Evolutionary conservation across 1,140 invertebrate species (phyloP).

Genomic region (Calephelis virginiensis): DNA sequence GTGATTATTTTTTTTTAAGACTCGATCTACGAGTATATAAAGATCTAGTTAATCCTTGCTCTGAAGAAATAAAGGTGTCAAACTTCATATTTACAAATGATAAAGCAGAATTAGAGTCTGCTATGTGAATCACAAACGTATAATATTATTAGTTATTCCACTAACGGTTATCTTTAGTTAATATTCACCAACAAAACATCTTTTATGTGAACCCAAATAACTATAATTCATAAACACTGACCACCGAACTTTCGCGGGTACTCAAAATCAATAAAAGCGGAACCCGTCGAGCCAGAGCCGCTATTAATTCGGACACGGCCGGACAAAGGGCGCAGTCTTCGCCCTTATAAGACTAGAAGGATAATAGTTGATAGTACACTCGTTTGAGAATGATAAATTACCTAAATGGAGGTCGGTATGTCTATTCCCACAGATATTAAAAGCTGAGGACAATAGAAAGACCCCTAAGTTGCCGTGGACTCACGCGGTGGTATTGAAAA

Average conservation of each 20-base stretch:
- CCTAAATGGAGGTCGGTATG: slow-evolving; percentile 71
- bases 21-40: no score
- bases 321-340: slow-evolving; percentile 49
- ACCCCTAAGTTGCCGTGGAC: slow-evolving; percentile 52
- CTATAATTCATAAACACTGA: slow-evolving; percentile 63
- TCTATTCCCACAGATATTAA: slow-evolving; percentile 78
- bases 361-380: slow-evolving; percentile 58
- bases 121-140: neutral
- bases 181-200: slow-evolving; percentile 30
- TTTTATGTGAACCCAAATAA: slow-evolving; percentile 51
- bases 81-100: no score
- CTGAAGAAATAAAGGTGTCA: no score
- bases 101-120: no score
- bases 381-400: slow-evolving; percentile 77
- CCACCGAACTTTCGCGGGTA: slow-evolving; percentile 39
- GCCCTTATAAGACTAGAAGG: slow-evolving; percentile 50
- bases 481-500: slow-evolving; percentile 68
- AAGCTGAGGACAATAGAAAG: slow-evolving; percentile 56
- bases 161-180: slow-evolving; percentile 11
- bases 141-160: neutral
- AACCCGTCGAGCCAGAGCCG: slow-evolving; percentile 45
- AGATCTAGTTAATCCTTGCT: no score
- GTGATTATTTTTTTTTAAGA: no score
- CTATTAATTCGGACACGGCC: slow-evolving; percentile 47
- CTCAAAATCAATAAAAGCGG: slow-evolving; percentile 43